Conservation (phyloP, 2,113 vertebrate genomes). For the Phoenicopterus ruber region DNA sequence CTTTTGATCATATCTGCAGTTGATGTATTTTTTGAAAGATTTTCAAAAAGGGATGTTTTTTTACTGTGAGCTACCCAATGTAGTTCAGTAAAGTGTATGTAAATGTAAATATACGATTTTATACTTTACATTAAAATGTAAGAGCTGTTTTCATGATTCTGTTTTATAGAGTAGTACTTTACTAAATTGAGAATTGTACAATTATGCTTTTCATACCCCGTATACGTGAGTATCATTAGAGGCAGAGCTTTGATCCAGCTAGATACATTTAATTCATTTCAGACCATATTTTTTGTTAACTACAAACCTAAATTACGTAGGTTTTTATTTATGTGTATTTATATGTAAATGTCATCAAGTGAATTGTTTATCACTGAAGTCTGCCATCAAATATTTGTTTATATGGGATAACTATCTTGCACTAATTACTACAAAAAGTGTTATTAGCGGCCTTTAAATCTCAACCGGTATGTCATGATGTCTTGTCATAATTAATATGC, state of each 20-base stretch:
- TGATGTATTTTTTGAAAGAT: slow-evolving; percentile 57
- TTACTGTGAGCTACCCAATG: slow-evolving; percentile 33
- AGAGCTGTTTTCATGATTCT: slow-evolving; percentile 39
- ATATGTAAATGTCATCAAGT: slow-evolving; percentile 61
- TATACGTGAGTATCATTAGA: background rate
- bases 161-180: slow-evolving; percentile 54
- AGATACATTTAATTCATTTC: slow-evolving; percentile 38
- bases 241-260: background rate
- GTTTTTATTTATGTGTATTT: slow-evolving; percentile 71
- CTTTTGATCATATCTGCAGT: slow-evolving; percentile 53
- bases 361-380: slow-evolving; percentile 51
- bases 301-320: background rate
- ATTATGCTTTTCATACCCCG: background rate
- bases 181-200: background rate
- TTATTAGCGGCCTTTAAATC: slow-evolving; percentile 52
- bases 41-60: slow-evolving; percentile 51
- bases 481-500: slow-evolving; percentile 38
- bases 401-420: slow-evolving; percentile 44
- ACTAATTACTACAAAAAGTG: slow-evolving; percentile 53
- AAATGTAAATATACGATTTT: slow-evolving; percentile 44
- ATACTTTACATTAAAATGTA: slow-evolving; percentile 63
- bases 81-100: slow-evolving; percentile 53
- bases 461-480: slow-evolving; percentile 26
- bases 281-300: slow-evolving; percentile 20
- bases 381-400: slow-evolving; percentile 35